Conservation (phyloP, 2,113 vertebrate genomes). For the Drymodes brunneopygia region DNA sequence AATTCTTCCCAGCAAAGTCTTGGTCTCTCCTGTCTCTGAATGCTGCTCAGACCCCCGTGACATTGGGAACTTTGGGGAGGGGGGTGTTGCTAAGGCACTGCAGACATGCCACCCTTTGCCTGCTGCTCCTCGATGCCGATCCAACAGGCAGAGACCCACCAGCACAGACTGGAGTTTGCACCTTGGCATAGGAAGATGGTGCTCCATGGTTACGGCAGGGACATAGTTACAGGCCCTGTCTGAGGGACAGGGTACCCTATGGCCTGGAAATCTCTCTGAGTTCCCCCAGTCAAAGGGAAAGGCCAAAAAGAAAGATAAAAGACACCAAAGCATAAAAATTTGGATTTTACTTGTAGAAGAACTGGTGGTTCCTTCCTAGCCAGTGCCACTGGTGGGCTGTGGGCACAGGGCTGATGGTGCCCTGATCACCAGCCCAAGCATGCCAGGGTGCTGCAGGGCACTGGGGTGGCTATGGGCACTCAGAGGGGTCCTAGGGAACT, state of each 20-base stretch:
- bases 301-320: not conserved
- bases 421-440: not conserved
- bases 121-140: accelerated
- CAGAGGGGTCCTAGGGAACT: not conserved
- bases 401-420: not conserved
- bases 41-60: accelerated
- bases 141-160: accelerated
- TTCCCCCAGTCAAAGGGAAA: not conserved
- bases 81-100: not conserved
- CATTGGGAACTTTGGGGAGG: not conserved
- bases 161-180: not conserved
- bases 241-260: accelerated
- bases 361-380: not conserved
- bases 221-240: accelerated
- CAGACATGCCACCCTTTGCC: not conserved
- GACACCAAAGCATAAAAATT: not conserved
- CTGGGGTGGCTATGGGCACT: not conserved
- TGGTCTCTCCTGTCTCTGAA: not conserved
- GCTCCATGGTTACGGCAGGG: accelerated
- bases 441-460: not conserved
- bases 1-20: not conserved
- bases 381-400: not conserved
- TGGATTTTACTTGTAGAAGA: not conserved
- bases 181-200: accelerated
- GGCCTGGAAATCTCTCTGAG: not conserved